These are phyloP conservation scores for Aurelia aurita complex sp. Pacific DNA, from an alignment of 30 jellyfish, hydroid and myxozoan genomes.

Conservation along the genomic window DNA sequence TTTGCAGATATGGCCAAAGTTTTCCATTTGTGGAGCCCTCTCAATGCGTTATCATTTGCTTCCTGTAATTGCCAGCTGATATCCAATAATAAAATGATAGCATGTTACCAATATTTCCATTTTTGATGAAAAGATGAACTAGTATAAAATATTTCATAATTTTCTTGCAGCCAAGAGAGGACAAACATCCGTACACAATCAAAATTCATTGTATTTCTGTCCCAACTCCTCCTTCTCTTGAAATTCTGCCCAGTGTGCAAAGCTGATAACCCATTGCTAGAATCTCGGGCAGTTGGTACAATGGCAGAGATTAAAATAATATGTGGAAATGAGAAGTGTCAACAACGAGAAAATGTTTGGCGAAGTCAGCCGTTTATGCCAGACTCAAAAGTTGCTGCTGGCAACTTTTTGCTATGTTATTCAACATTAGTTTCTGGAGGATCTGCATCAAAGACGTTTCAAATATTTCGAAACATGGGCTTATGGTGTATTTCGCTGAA, in stretches of 20 bases:
- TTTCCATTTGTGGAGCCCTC: no score
- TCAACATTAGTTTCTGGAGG: conserved; percentile 3
- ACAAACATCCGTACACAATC: no score
- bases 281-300: background rate
- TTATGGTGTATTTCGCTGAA: background rate
- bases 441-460: background rate
- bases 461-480: background rate
- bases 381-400: background rate
- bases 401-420: background rate
- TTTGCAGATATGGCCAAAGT: no score
- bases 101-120: no score
- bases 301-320: background rate
- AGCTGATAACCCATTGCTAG: background rate
- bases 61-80: background rate
- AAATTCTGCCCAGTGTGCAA: background rate
- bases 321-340: background rate
- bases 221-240: background rate
- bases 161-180: no score
- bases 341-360: background rate
- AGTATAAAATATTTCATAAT: no score
- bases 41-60: background rate
- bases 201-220: background rate
- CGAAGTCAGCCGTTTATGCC: background rate
- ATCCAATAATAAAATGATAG: no score
- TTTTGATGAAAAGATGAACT: no score